Evolutionary conservation across 2,888 invertebrate species (phyloP).

Genomic region (Dioctria linearis): DNA sequence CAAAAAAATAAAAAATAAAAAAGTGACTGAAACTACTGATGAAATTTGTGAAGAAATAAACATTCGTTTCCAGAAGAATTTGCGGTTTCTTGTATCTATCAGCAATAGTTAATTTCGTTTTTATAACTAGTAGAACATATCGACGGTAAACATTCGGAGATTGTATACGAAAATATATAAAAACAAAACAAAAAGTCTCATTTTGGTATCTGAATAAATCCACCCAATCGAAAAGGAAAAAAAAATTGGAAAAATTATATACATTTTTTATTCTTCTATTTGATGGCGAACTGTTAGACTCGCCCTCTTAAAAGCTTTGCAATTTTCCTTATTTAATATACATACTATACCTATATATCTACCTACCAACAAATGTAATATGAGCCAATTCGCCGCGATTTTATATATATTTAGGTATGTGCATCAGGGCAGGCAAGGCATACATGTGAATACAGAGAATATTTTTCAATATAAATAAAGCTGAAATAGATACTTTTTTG

Average conservation of each 20-base stretch:
- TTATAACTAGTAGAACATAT: not conserved
- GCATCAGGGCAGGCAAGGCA: not conserved
- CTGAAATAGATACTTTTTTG: not conserved
- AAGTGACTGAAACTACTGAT: too few species aligned
- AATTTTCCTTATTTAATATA: constrained; percentile 13
- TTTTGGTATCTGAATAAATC: not conserved
- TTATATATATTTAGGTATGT: not conserved
- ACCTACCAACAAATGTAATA: constrained; percentile 31
- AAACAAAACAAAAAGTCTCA: not conserved
- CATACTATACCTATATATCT: too few species aligned
- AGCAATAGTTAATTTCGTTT: not conserved
- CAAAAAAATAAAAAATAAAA: too few species aligned
- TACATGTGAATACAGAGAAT: constrained; percentile 26
- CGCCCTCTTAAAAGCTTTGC: constrained; percentile 48
- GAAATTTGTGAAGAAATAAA: too few species aligned
- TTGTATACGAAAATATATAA: not conserved
- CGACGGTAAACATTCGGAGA: not conserved
- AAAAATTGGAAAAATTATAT: not conserved
- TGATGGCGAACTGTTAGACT: constrained; percentile 40
- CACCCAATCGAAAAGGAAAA: not conserved
- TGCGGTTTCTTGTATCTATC: not conserved
- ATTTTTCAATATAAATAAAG: constrained; percentile 14
- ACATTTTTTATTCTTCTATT: not conserved
- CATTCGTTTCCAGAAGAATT: constrained; percentile 21
- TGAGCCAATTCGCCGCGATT: constrained; percentile 43